Percentiles rank a stretch among this genome's conserved stretches.
phyloP scores from a whole-genome alignment of 2,888 invertebrate genomes.

The Opisthograptis luteolata region DNA sequence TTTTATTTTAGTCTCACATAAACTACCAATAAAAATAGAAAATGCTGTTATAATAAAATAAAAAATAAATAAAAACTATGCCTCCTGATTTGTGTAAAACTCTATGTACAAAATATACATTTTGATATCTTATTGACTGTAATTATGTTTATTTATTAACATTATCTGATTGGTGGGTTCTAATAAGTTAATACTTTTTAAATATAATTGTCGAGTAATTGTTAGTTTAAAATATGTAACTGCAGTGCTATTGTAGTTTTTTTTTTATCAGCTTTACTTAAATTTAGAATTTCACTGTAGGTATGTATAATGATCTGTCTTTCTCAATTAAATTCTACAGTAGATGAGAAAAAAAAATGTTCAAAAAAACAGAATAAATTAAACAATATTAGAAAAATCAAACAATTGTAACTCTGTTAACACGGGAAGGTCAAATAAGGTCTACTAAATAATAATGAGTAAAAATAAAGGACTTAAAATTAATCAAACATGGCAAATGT shows the following conservation, averaged over 20 bases:
- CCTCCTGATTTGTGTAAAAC: slow-evolving; percentile 69
- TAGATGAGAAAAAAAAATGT: not conserved
- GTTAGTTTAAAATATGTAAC: not conserved
- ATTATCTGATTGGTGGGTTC: slow-evolving; percentile 56
- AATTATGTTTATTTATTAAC: slow-evolving; percentile 25
- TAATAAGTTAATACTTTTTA: slow-evolving; percentile 9
- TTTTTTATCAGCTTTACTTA: not conserved
- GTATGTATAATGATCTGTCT: not conserved
- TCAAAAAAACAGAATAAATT: slow-evolving; percentile 1
- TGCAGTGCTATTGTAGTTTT: too few relatives aligned
- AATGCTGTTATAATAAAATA: slow-evolving; percentile 56
- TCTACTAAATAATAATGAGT: slow-evolving; percentile 25
- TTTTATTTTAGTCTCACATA: slow-evolving; percentile 64
- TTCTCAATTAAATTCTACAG: not conserved
- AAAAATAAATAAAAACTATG: slow-evolving; percentile 74
- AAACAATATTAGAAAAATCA: slow-evolving; percentile 2
- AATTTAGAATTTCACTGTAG: too few relatives aligned
- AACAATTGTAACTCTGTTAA: slow-evolving; percentile 3
- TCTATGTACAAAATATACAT: slow-evolving; percentile 79
- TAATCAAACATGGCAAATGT: slow-evolving; percentile 63
- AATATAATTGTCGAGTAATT: slow-evolving; percentile 1
- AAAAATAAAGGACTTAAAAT: slow-evolving; percentile 42
- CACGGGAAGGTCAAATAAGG: slow-evolving; percentile 1
- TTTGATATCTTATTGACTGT: slow-evolving; percentile 45
- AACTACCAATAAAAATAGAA: slow-evolving; percentile 65